These are phyloP conservation scores for Oriolus oriolus DNA, from an alignment of 2,113 vertebrate genomes.

Conservation along the genomic window DNA sequence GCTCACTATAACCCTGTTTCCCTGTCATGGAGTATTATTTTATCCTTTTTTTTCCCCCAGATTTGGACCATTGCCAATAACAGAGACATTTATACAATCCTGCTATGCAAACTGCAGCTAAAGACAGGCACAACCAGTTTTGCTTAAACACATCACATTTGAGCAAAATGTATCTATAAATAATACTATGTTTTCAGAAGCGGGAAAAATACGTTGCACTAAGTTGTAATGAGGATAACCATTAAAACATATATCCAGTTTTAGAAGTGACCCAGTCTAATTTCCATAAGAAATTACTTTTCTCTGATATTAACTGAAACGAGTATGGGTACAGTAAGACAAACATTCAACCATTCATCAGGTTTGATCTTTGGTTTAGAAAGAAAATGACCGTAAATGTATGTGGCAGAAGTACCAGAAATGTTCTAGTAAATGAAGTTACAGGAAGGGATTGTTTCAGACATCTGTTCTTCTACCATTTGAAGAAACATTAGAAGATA, in stretches of 20 bases:
- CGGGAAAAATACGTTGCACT: rapidly evolving
- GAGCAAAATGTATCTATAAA: not conserved
- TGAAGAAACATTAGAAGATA: not conserved
- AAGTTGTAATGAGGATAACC: not conserved
- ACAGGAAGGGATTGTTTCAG: not conserved
- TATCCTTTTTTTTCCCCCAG: not conserved
- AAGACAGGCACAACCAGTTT: not conserved
- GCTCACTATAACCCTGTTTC: not conserved
- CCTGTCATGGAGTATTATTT: not conserved
- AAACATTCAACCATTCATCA: not conserved
- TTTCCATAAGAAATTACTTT: not conserved
- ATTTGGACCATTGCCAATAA: not conserved
- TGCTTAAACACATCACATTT: not conserved
- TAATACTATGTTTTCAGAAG: not conserved
- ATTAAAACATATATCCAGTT: not conserved
- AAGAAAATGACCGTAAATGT: not conserved
- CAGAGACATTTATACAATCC: not conserved
- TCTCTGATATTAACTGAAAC: not conserved
- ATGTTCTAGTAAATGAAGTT: not conserved
- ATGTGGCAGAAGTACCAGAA: not conserved
- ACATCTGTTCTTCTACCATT: not conserved
- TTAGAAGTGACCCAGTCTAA: not conserved
- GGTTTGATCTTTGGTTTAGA: not conserved
- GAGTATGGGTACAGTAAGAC: not conserved
- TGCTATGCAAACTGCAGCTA: not conserved